phyloP scores from a whole-genome alignment of 2,113 vertebrate genomes.

The Caretta caretta region DNA sequence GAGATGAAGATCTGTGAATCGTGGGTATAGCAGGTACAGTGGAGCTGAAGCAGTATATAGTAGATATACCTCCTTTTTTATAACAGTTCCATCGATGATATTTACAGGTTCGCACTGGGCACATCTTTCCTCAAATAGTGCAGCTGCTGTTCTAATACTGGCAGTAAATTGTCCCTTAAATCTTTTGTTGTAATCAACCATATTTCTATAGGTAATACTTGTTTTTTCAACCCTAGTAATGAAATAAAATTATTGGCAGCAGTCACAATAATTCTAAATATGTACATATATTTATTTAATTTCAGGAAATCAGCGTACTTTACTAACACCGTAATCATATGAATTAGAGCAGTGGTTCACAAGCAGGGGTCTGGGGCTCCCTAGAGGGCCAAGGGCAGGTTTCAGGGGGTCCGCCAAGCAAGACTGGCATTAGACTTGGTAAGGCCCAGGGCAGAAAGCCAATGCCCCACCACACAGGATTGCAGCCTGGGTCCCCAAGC shows the following conservation, averaged over 20 bases:
- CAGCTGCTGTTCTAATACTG: not conserved
- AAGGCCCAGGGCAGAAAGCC: too few species aligned
- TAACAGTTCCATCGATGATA: not conserved
- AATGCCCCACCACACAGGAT: too few species aligned
- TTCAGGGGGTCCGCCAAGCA: too few species aligned
- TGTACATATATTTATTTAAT: not conserved
- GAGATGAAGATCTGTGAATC: too few species aligned
- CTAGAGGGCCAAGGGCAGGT: too few species aligned
- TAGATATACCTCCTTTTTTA: not conserved
- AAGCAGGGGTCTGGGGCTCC: too few species aligned
- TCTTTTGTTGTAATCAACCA: not conserved
- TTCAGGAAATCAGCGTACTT: not conserved
- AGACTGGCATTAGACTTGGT: too few species aligned
- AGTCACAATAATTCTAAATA: not conserved
- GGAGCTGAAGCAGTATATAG: not conserved
- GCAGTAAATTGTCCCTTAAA: not conserved
- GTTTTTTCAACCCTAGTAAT: not conserved
- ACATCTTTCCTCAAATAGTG: not conserved
- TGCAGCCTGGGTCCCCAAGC: too few species aligned
- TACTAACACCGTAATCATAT: not conserved
- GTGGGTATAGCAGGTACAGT: not conserved
- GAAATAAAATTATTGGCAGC: not conserved
- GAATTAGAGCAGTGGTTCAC: too few species aligned
- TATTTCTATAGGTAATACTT: not conserved
- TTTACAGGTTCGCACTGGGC: not conserved